Evolutionary conservation across 2,113 vertebrate genomes (phyloP).

Genomic region (Erinaceus europaeus): DNA sequence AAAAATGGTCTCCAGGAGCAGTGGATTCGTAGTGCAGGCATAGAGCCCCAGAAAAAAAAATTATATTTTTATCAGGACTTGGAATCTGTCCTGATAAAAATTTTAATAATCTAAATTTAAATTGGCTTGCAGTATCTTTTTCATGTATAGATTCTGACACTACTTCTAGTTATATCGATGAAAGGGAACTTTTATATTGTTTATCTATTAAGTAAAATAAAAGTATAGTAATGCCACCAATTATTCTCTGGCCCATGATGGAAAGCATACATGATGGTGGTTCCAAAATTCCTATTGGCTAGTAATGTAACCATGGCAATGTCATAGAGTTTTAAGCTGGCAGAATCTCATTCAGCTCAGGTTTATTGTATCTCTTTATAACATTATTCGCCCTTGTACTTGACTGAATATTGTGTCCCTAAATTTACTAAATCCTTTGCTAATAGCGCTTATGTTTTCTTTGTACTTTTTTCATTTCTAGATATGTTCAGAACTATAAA

Average conservation of each 20-base stretch:
- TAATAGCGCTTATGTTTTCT: neutral
- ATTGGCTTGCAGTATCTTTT: neutral
- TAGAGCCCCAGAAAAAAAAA: too few species aligned
- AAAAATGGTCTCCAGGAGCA: too few species aligned
- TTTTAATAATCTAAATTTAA: neutral
- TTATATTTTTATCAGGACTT: neutral
- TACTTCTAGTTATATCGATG: neutral
- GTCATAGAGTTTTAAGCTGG: neutral
- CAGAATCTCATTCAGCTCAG: neutral
- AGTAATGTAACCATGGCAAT: neutral
- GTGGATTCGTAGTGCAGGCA: too few species aligned
- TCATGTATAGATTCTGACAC: neutral
- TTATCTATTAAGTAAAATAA: neutral
- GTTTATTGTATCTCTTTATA: neutral
- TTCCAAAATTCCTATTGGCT: neutral
- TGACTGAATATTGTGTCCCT: neutral
- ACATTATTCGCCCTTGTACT: neutral
- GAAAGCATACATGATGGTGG: neutral
- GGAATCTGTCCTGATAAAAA: neutral
- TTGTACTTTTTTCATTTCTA: neutral
- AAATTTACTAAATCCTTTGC: neutral
- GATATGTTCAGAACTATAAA: neutral
- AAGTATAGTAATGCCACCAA: neutral
- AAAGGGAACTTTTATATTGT: neutral
- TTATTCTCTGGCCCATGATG: neutral